Conservation (phyloP, 2,888 invertebrate species). For the Eupithecia centaureata region DNA sequence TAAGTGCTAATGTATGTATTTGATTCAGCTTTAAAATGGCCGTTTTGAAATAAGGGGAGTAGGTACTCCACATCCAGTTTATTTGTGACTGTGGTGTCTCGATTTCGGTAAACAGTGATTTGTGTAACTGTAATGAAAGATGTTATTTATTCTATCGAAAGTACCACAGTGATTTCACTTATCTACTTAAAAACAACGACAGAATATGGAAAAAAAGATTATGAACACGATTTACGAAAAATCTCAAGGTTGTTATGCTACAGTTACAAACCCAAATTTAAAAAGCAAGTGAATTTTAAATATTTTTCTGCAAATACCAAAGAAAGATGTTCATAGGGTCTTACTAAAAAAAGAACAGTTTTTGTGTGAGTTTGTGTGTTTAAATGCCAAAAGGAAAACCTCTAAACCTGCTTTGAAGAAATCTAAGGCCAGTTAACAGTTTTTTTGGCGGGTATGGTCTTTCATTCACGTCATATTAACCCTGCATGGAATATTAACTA, state of each 20-base stretch:
- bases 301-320: background rate
- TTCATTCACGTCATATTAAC: no score
- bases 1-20: conserved; percentile 38
- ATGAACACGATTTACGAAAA: background rate
- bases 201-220: background rate
- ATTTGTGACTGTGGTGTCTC: conserved; percentile 72
- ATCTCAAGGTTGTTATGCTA: background rate
- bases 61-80: conserved; percentile 62
- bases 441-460: no score
- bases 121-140: background rate
- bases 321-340: background rate
- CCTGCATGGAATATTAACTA: no score
- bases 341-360: no score
- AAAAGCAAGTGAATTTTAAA: background rate
- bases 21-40: conserved; percentile 63
- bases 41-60: conserved; percentile 61
- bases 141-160: background rate
- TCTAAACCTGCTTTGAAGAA: background rate
- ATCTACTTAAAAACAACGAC: background rate
- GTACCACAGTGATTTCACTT: background rate
- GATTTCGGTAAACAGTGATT: conserved; percentile 57
- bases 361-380: no score
- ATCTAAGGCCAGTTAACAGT: no score
- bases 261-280: background rate
- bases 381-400: background rate